Evolutionary conservation across 2,113 vertebrate species (phyloP), one percentile per base, ranked within the genome.

Genomic region (Chaetorhynchus papuensis): DNA sequence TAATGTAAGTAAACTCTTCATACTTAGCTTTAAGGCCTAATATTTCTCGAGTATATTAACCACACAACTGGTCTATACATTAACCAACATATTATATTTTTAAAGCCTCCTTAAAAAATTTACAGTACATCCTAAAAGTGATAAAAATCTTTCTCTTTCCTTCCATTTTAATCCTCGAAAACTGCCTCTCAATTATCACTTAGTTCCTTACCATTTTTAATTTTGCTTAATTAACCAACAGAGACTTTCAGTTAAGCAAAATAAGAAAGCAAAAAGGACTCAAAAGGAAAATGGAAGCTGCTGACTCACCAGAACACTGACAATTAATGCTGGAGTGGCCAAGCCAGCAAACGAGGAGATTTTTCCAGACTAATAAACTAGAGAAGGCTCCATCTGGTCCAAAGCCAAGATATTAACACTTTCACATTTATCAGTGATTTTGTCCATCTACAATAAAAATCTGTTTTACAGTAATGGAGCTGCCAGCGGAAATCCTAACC

Each of bases 361-460:
- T 87, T 94, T 96, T 96, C 97, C 97, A 97, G 91, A 95, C 61
- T 84, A 87, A 93, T 90, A 91, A 93, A 77, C 75, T 83, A 77
- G n/a, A 75, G 65, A 93, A 75, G 93, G 89, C 87, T 97, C 89
- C 53, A 80, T 78, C 65, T 91, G 56, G 79, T 53, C 94, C 47
- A 74, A 94, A 94, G 88, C 44, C 85, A 93, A 87, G 79, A 45
- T 52, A 89, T 85, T 85, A 87, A 89, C 87, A 41, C 61, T 92
- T 92, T 60, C 83, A 90, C 70, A 89, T 90, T 93, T 59, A 47
- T 80, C 89, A 83, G 27, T 81, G 76, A 94, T 90, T 96, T 84
- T 15, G 42, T 76, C 80, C 93, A 79, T 53, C 50, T 89, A 87
- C 4, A 2, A 69, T 84, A 85, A 78, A 93, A 87, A 92, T 22